Base-by-base conservation (phyloP, 2,113 vertebrate species). In the Cynocephalus volans region DNA sequence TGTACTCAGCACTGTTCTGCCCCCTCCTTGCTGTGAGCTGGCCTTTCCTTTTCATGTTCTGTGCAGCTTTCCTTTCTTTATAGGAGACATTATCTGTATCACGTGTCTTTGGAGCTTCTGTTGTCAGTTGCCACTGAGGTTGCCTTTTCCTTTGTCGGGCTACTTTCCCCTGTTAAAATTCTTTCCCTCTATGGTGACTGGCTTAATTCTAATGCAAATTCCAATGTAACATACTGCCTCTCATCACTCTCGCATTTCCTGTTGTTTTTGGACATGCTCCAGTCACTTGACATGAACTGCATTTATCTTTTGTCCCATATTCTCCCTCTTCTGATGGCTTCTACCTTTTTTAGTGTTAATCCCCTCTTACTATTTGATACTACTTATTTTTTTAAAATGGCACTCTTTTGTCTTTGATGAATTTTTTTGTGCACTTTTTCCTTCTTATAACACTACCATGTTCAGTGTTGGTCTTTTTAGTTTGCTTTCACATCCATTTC, bases 161-260 rank as follows among this genome's bases (percentile, higher is more conserved):
- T 81, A 75, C 21, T 64, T 85, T 75, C 77, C 4, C 31, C 15
- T 79, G 7, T 2, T 73, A 84, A 0, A 3, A 77, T 86, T 83
- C 5, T 97, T 93, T 97, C 28, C 21, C 95, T 96, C 88, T 95
- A 62, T n/a, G 88, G 64, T 65, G 60, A 96, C 33, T 90, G 70
- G 69, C 65, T 97, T 96, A 50, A 96, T 98, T 98, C 96, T 82
- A 95, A 97, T 97, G 79, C 86, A 97, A 96, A 98, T 96, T 96
- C 77, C 64, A 90, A 92, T 76, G 36, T 54, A 96, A 93, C 81
- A 92, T 67, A 90, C 85, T 91, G 50, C 52, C 93, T 97, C 87
- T 96, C 82, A 76, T 95, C 72, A 58, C 82, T 96, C 84, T 60
- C 48, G 65, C 75, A 77, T 58, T 60, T 45, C 73, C 76, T 83